phyloP scores from a whole-genome alignment of 2,888 invertebrate genomes.

The Emmelina monodactyla region DNA sequence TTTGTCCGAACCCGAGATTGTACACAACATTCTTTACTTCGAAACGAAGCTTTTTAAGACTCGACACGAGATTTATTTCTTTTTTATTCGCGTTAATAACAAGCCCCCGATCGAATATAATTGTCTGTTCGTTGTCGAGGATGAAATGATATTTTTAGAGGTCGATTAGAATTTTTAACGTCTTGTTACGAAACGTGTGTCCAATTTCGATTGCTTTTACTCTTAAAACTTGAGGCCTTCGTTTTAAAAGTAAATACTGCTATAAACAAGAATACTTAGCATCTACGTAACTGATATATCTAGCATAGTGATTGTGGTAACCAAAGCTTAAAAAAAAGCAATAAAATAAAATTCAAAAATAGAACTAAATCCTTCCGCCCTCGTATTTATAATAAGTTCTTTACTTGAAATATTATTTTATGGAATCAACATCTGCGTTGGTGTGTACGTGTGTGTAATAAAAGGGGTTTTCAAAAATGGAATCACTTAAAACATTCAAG shows the following conservation, averaged over 20 bases:
- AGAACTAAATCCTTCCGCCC: slow-evolving; percentile 66
- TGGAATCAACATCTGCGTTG: slow-evolving; percentile 64
- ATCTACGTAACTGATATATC: too few relatives aligned
- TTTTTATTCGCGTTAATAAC: slow-evolving; percentile 56
- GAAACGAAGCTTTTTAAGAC: slow-evolving; percentile 62
- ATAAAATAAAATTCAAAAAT: slow-evolving; percentile 47
- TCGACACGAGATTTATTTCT: slow-evolving; percentile 51
- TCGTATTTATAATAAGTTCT: slow-evolving; percentile 56
- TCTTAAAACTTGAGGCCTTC: too few relatives aligned
- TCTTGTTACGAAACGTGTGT: slow-evolving; percentile 14
- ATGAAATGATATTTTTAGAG: slow-evolving; percentile 42
- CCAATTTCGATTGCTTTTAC: slow-evolving; percentile 12
- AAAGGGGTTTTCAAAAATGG: slow-evolving; percentile 54
- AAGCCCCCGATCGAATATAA: slow-evolving; percentile 51
- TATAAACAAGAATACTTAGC: too few relatives aligned
- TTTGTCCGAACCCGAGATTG: slow-evolving; percentile 61
- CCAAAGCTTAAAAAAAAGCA: slow-evolving; percentile 3
- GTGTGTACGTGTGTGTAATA: slow-evolving; percentile 35
- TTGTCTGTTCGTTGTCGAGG: slow-evolving; percentile 52
- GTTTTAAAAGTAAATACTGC: too few relatives aligned
- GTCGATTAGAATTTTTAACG: slow-evolving; percentile 33
- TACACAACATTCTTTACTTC: slow-evolving; percentile 67
- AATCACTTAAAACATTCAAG: slow-evolving; percentile 38
- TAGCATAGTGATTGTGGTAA: too few relatives aligned
- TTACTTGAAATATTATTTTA: slow-evolving; percentile 67